Conservation (phyloP, 2,797 vertebrate genomes). For the Epinephelus malabaricus region DNA sequence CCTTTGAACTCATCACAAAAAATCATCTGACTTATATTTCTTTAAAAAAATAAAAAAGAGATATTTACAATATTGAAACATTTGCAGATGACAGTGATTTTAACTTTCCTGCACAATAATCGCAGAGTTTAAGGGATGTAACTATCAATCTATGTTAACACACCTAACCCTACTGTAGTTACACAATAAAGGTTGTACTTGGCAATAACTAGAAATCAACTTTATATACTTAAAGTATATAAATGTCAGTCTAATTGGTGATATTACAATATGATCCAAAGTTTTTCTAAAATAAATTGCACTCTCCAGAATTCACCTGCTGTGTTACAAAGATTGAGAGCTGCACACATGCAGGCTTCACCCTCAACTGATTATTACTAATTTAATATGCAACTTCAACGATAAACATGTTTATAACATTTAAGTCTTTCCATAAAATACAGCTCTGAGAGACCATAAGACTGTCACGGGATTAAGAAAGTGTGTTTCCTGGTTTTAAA, state of each 20-base stretch:
- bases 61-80: too few species aligned
- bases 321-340: conserved; percentile 25
- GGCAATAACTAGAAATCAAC: not conserved
- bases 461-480: conserved; percentile 16
- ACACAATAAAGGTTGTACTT: not conserved
- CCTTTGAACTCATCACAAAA: not conserved
- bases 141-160: not conserved
- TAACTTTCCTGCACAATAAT: not conserved
- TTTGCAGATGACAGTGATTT: not conserved
- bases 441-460: not conserved
- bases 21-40: not conserved
- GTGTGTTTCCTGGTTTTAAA: conserved; percentile 47
- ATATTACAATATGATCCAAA: not conserved
- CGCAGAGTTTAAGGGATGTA: not conserved
- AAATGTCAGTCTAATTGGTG: not conserved
- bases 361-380: not conserved
- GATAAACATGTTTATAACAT: fast-evolving
- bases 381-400: not conserved
- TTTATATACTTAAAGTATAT: not conserved
- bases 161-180: not conserved
- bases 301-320: conserved; percentile 65
- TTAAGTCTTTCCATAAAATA: not conserved
- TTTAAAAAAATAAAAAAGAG: too few species aligned
- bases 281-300: not conserved
- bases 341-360: conserved; percentile 21